phyloP scores from a whole-genome alignment of 2,888 invertebrate species.

The Parthenolecanium corni region DNA sequence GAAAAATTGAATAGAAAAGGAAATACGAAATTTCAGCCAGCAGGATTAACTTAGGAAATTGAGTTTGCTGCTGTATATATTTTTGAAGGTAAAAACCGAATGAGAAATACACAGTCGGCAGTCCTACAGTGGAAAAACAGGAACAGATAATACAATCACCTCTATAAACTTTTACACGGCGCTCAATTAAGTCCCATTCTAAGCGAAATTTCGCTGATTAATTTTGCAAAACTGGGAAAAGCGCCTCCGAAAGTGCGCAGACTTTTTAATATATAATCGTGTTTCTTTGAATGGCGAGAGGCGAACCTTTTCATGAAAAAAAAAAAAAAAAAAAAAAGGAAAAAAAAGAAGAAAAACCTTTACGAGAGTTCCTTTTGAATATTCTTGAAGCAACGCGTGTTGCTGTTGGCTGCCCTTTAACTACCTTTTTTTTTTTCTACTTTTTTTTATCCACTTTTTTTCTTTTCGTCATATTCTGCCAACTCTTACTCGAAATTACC shows the following conservation, averaged over 20 bases:
- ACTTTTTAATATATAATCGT: slow-evolving; percentile 22
- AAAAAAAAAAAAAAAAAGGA: too few species aligned
- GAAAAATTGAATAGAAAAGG: slow-evolving; percentile 25
- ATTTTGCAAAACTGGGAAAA: slow-evolving; percentile 26
- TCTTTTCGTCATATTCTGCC: neutral
- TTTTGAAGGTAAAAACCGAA: slow-evolving; percentile 16
- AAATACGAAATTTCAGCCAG: slow-evolving; percentile 27
- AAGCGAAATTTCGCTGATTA: slow-evolving; percentile 22
- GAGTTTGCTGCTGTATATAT: slow-evolving; percentile 22
- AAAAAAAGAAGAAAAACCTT: too few species aligned
- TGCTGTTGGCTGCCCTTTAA: neutral
- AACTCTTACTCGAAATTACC: neutral
- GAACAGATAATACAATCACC: slow-evolving; percentile 28
- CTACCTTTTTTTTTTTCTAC: too few species aligned
- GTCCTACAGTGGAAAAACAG: slow-evolving; percentile 22
- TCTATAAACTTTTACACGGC: slow-evolving; percentile 22
- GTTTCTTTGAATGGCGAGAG: slow-evolving; percentile 24
- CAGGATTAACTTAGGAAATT: slow-evolving; percentile 28
- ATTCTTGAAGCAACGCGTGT: neutral
- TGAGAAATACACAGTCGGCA: slow-evolving; percentile 11
- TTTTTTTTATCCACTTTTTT: too few species aligned
- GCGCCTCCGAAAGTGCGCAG: slow-evolving; percentile 10
- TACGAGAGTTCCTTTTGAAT: slow-evolving; percentile 10
- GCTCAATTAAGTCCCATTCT: slow-evolving; percentile 28
- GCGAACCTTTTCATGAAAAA: slow-evolving; percentile 3